Evolutionary conservation across 1,140 invertebrate genomes (phyloP).

Genomic region (Musca domestica): DNA sequence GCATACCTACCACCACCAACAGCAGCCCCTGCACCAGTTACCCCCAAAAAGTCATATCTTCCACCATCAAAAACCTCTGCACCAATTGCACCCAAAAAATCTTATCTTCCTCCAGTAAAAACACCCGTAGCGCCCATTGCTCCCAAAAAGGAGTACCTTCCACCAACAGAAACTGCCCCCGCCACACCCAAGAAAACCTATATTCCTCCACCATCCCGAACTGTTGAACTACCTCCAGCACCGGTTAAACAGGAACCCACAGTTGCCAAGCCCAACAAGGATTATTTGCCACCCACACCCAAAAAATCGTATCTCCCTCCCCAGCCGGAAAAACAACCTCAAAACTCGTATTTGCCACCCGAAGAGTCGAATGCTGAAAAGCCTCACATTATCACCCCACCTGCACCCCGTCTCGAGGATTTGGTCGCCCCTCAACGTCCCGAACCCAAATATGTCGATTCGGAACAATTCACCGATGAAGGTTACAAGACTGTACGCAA

Average conservation of each 20-base stretch:
- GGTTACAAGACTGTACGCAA: conserved; percentile 24
- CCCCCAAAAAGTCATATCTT: conserved; percentile 8
- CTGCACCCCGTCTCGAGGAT: neutral
- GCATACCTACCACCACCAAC: neutral
- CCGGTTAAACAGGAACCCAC: neutral
- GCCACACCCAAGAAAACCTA: neutral
- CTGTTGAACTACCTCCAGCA: neutral
- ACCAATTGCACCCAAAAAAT: neutral
- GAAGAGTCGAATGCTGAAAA: neutral
- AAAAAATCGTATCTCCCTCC: conserved; percentile 1
- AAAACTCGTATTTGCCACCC: conserved; percentile 12
- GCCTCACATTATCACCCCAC: neutral
- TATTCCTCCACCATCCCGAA: neutral
- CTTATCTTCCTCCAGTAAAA: neutral
- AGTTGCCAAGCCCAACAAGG: neutral
- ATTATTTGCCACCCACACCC: conserved; percentile 7
- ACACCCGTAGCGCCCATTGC: neutral
- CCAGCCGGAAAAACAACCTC: neutral
- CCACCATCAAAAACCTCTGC: neutral
- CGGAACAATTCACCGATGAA: conserved; percentile 10
- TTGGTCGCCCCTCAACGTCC: neutral
- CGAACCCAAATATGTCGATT: conserved; percentile 6
- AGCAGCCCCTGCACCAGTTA: neutral
- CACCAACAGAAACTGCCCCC: neutral
- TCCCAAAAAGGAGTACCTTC: neutral